A percentile compares a stretch with the other conserved stretches of the same genome.
These are phyloP conservation scores for Melanaphis sacchari DNA, from an alignment of 1,140 invertebrate species.

Conservation along the genomic window DNA sequence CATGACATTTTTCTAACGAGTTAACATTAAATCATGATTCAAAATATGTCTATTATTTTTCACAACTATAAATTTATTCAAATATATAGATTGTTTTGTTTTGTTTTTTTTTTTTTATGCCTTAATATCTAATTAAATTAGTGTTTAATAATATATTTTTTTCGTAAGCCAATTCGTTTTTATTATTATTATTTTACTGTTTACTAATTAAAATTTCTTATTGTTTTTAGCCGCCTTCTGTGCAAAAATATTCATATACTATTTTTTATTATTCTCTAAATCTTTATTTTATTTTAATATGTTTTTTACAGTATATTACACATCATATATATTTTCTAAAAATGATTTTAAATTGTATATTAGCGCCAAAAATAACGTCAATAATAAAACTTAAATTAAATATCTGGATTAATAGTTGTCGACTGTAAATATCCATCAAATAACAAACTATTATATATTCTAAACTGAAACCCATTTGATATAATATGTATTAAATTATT, in stretches of 20 bases:
- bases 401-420: background rate
- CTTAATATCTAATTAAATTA: background rate
- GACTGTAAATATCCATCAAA: too few relatives aligned
- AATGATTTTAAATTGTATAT: background rate
- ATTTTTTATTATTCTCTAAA: background rate
- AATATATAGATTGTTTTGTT: background rate
- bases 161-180: background rate
- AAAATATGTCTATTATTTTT: background rate
- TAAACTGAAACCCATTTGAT: too few relatives aligned
- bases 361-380: background rate
- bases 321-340: background rate
- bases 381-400: background rate
- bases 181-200: background rate
- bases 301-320: background rate
- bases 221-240: background rate
- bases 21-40: too few relatives aligned
- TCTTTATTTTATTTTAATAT: background rate
- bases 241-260: too few relatives aligned
- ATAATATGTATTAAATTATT: too few relatives aligned
- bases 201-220: background rate
- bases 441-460: too few relatives aligned
- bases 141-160: background rate
- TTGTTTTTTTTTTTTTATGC: too few relatives aligned
- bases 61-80: background rate
- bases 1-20: too few relatives aligned